Evolutionary conservation across 2,797 vertebrate genomes (phyloP).

Genomic region (Acanthis flammea): DNA sequence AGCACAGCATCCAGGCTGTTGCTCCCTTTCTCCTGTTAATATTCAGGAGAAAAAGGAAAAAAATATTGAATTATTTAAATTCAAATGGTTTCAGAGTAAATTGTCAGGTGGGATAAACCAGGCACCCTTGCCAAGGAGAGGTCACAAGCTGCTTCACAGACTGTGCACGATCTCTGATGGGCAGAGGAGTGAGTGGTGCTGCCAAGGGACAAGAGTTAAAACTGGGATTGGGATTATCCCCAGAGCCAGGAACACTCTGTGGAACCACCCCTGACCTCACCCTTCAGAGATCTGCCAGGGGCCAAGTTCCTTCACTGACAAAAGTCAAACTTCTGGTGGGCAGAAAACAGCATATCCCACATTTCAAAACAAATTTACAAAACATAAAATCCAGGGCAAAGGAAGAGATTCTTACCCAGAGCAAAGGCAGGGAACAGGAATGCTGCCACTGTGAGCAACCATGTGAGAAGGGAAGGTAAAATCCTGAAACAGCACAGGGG

Average conservation of each 20-base stretch:
- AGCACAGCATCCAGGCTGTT: background rate
- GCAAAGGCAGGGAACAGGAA: background rate
- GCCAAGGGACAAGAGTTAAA: background rate
- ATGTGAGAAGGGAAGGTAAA: background rate
- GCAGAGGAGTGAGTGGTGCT: rapidly evolving
- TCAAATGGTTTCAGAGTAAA: background rate
- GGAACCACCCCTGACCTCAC: background rate
- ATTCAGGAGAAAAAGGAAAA: background rate
- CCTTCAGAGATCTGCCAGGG: background rate
- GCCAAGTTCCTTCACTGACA: background rate
- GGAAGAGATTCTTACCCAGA: background rate
- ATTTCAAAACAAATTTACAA: background rate
- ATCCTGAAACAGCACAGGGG: background rate
- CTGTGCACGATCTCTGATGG: rapidly evolving
- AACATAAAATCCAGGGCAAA: background rate
- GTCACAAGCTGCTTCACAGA: background rate
- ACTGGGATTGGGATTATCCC: rapidly evolving
- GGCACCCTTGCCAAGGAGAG: background rate
- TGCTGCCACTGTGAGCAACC: background rate
- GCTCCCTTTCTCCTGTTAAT: background rate
- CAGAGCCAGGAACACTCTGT: rapidly evolving
- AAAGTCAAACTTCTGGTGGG: background rate
- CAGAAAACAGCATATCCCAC: background rate
- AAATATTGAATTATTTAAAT: background rate
- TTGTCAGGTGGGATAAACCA: background rate